phyloP scores from a whole-genome alignment of 2,113 vertebrate genomes.

The Podiceps cristatus region DNA sequence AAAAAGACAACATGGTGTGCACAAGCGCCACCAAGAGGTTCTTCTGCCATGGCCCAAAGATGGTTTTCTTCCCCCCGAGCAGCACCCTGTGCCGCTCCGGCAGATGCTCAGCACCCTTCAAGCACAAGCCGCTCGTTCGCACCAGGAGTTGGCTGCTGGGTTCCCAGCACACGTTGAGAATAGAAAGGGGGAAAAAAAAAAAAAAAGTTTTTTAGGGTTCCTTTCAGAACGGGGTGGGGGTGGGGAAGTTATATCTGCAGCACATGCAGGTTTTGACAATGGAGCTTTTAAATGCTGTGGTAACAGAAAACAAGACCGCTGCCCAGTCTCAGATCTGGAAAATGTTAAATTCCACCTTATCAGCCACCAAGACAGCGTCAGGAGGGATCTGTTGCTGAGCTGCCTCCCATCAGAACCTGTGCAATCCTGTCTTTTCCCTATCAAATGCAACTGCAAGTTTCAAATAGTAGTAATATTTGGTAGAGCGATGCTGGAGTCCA shows the following conservation, averaged over 20 bases:
- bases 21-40: constrained; percentile 24
- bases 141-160: background rate
- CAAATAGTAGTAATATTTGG: background rate
- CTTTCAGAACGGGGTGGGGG: background rate
- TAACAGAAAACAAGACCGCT: background rate
- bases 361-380: background rate
- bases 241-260: background rate
- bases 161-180: background rate
- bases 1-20: background rate
- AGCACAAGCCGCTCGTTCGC: rapidly evolving
- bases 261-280: background rate
- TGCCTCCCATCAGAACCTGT: background rate
- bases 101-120: background rate
- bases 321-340: background rate
- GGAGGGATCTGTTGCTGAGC: background rate
- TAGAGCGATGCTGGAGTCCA: background rate
- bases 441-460: background rate
- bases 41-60: background rate
- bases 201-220: background rate
- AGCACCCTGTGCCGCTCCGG: background rate
- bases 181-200: background rate
- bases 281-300: background rate
- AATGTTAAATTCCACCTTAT: constrained; percentile 53
- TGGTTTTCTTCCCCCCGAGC: background rate
- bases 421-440: background rate